These are phyloP conservation scores for Andrena camellia DNA, from an alignment of 2,888 invertebrate species.

Conservation along the genomic window DNA sequence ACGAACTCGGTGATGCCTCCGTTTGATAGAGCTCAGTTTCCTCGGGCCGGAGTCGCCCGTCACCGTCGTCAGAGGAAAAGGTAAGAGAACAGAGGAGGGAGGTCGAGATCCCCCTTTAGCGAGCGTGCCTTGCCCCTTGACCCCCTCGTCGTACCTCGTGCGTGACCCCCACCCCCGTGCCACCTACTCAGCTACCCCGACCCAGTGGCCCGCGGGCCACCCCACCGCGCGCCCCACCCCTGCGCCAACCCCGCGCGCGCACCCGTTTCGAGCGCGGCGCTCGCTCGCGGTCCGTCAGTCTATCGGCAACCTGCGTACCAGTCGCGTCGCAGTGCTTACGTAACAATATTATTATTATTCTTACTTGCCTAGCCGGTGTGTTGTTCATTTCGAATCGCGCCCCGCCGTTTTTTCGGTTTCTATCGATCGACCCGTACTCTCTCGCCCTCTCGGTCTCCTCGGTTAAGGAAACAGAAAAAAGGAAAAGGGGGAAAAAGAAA, in stretches of 20 bases:
- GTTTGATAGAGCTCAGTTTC: slow-evolving; percentile 44
- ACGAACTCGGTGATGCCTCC: slow-evolving; percentile 36
- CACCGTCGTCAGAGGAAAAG: slow-evolving; percentile 46
- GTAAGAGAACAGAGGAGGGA: slow-evolving; percentile 43
- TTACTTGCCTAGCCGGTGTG: slow-evolving; percentile 72
- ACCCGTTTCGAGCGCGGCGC: slow-evolving; percentile 62
- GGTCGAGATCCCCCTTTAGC: slow-evolving; percentile 63
- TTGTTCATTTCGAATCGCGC: slow-evolving; percentile 66
- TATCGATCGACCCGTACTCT: slow-evolving; percentile 36
- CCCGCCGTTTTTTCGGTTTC: slow-evolving; percentile 55
- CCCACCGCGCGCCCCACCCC: slow-evolving; percentile 68
- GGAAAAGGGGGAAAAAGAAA: neutral
- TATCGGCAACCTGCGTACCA: slow-evolving; percentile 85
- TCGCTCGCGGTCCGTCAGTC: slow-evolving; percentile 80
- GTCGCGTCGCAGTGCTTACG: slow-evolving; percentile 83
- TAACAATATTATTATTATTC: slow-evolving; percentile 81
- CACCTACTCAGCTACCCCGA: slow-evolving; percentile 72
- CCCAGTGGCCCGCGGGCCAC: slow-evolving; percentile 70
- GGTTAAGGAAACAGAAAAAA: neutral
- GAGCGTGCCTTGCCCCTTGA: slow-evolving; percentile 69
- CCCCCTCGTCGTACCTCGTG: slow-evolving; percentile 58
- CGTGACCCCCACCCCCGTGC: slow-evolving; percentile 53
- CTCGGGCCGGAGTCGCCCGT: slow-evolving; percentile 35
- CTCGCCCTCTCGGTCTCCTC: slow-evolving; percentile 30
- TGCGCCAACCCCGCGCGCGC: slow-evolving; percentile 64